Evolutionary conservation across 2,113 vertebrate genomes (phyloP).

Genomic region (Xyrauchen texanus): DNA sequence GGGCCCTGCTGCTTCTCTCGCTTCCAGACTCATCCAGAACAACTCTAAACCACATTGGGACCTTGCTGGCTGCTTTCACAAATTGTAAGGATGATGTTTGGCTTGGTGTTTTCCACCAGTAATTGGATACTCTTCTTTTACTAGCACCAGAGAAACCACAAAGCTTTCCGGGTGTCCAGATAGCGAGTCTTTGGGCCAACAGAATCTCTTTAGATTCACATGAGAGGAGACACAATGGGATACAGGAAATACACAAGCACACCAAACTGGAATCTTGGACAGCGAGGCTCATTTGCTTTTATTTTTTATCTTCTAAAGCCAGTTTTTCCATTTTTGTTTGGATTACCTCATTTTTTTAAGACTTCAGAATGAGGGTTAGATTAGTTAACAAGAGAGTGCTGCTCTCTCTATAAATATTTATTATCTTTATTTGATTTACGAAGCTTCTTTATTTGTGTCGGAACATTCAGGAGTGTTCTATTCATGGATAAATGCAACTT

Average conservation of each 20-base stretch:
- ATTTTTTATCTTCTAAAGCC: conserved; percentile 38
- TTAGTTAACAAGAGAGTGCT: conserved; percentile 2
- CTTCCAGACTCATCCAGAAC: conserved; percentile 76
- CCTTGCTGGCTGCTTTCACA: conserved; percentile 80
- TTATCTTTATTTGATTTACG: conserved; percentile 22
- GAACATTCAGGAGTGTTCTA: background rate
- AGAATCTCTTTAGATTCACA: conserved; percentile 25
- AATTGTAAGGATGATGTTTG: conserved; percentile 27
- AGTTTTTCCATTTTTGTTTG: conserved; percentile 39
- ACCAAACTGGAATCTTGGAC: conserved; percentile 49
- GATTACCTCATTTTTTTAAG: conserved; percentile 44
- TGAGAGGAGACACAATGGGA: conserved; percentile 36
- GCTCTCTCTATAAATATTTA: conserved; percentile 34
- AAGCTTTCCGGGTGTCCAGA: conserved; percentile 16
- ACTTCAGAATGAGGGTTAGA: conserved; percentile 22
- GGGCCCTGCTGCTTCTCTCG: conserved; percentile 81
- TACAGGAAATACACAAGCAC: conserved; percentile 49
- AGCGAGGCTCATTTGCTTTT: conserved; percentile 34
- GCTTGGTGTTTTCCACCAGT: conserved; percentile 35
- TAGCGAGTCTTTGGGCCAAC: conserved; percentile 13
- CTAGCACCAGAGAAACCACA: conserved; percentile 21
- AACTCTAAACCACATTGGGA: conserved; percentile 85
- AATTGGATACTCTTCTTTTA: conserved; percentile 44
- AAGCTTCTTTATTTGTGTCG: conserved; percentile 10
- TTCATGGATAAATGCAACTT: conserved; percentile 2